Evolutionary conservation across 2,888 invertebrate species (phyloP).

Genomic region (Ochlodes sylvanus): DNA sequence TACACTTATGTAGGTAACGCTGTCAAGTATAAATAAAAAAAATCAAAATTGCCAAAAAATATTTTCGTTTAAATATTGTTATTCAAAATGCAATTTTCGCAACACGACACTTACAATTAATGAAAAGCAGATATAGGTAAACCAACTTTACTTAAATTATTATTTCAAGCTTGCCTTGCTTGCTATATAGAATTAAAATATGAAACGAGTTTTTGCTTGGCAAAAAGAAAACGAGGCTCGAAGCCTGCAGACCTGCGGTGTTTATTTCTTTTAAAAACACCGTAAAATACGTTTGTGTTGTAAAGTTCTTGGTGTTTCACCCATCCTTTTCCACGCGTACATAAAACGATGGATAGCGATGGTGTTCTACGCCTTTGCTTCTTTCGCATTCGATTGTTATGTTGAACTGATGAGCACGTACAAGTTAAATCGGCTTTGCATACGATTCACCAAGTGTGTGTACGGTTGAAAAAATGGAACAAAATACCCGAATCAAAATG

Average conservation of each 20-base stretch:
- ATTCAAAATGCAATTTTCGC: neutral
- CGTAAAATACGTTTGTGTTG: constrained; percentile 43
- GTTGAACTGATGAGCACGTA: too few relatives aligned
- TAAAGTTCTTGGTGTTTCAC: too few relatives aligned
- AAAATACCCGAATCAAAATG: too few relatives aligned
- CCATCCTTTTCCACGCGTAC: too few relatives aligned
- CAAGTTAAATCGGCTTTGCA: too few relatives aligned
- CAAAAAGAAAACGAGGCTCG: constrained; percentile 1
- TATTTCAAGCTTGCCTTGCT: constrained; percentile 9
- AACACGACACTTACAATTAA: neutral
- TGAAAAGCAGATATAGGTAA: neutral
- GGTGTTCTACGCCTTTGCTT: too few relatives aligned
- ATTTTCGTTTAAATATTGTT: neutral
- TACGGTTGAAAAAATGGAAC: too few relatives aligned
- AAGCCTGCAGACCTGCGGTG: neutral
- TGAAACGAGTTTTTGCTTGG: constrained; percentile 4
- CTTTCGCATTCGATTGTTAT: too few relatives aligned
- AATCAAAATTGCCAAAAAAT: neutral
- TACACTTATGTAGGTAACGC: too few relatives aligned
- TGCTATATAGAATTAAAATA: constrained; percentile 9
- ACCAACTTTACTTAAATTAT: constrained; percentile 8
- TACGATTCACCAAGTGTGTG: too few relatives aligned
- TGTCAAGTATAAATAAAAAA: too few relatives aligned
- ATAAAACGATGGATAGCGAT: too few relatives aligned
- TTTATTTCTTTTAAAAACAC: neutral